phyloP scores from a whole-genome alignment of 2,888 invertebrate species.

The Pecten maximus region DNA sequence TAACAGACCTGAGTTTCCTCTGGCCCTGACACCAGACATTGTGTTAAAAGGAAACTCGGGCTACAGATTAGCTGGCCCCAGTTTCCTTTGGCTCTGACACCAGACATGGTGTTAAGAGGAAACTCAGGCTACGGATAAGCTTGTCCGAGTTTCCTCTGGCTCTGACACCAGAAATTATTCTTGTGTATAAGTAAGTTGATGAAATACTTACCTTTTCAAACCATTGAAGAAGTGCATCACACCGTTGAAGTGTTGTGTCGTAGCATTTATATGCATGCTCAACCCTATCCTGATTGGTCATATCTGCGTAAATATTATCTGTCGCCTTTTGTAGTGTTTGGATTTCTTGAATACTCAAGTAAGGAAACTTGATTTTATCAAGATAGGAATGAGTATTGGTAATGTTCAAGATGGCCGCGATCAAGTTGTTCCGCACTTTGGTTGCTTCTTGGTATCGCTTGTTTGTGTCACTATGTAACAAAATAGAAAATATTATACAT shows the following conservation, averaged over 20 bases:
- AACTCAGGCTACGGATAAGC: no score
- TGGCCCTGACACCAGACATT: no score
- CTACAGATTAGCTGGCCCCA: no score
- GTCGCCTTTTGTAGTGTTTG: conserved; percentile 83
- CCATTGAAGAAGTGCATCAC: conserved; percentile 84
- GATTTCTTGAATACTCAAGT: conserved; percentile 84
- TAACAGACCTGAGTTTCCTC: no score
- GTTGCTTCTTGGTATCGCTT: conserved; percentile 78
- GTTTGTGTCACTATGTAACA: conserved; percentile 51
- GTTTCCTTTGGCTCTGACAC: no score
- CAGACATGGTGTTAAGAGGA: no score
- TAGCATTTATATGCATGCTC: conserved; percentile 83
- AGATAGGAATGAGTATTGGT: conserved; percentile 84
- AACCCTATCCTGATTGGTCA: conserved; percentile 82
- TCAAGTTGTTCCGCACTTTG: conserved; percentile 84
- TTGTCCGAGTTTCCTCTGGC: no score
- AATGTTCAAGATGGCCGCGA: conserved; percentile 85
- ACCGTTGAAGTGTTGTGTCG: conserved; percentile 82
- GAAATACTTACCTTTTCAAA: conserved; percentile 83
- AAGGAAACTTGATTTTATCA: conserved; percentile 84
- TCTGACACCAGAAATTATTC: no score
- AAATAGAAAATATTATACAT: no score
- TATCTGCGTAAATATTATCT: conserved; percentile 84
- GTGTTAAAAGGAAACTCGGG: no score
- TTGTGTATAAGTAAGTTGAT: no score